Evolutionary conservation across 1,140 invertebrate genomes (phyloP).

Genomic region (Ips typographus): DNA sequence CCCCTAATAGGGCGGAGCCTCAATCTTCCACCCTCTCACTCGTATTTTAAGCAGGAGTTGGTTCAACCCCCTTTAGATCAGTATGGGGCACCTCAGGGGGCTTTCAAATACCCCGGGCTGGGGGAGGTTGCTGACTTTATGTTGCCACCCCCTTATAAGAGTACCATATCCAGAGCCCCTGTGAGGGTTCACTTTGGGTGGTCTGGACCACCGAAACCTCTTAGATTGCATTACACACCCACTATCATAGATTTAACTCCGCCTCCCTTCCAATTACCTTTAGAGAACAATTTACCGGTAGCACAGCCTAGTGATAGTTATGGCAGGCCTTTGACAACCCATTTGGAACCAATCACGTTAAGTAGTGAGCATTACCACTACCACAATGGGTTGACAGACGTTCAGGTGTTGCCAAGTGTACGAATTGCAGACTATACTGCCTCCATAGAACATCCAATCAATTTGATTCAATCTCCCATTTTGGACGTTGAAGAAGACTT

Average conservation of each 20-base stretch:
- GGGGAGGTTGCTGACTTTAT: constrained; percentile 33
- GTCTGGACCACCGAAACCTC: constrained; percentile 31
- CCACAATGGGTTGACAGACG: constrained; percentile 31
- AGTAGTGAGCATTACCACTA: constrained; percentile 29
- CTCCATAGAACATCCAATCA: constrained; percentile 65
- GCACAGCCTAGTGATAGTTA: constrained; percentile 28
- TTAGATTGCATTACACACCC: constrained; percentile 24
- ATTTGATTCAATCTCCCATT: constrained; percentile 62
- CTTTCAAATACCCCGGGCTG: constrained; percentile 12
- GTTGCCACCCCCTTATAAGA: constrained; percentile 25
- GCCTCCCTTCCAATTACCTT: constrained; percentile 12
- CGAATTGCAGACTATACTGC: constrained; percentile 63
- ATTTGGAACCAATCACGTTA: constrained; percentile 38
- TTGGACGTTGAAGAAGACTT: constrained; percentile 57
- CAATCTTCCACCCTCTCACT: constrained; percentile 24
- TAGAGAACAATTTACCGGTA: constrained; percentile 27
- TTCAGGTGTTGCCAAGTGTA: constrained; percentile 62
- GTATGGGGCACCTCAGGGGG: constrained; percentile 33
- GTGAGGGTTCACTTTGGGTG: background rate
- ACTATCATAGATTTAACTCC: background rate
- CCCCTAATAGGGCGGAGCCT: constrained; percentile 60
- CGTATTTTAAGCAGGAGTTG: constrained; percentile 14
- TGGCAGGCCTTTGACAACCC: constrained; percentile 26
- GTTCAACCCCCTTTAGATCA: constrained; percentile 37
- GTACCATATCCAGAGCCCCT: background rate